Evolutionary conservation across 2,113 vertebrate species (phyloP).

Genomic region (Todiramphus chloris): DNA sequence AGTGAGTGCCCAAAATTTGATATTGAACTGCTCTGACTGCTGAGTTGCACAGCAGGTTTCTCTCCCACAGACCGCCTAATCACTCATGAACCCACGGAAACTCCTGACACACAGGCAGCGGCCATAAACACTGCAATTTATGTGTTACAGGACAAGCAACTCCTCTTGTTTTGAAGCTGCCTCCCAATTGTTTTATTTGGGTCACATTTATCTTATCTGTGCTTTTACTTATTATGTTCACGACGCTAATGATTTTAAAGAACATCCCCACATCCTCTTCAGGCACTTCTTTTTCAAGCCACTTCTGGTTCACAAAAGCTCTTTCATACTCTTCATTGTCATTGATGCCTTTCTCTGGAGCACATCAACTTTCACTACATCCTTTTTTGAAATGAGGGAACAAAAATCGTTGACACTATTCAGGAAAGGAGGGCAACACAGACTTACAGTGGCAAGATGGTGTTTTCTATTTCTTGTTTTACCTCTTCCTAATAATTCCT

Average conservation of each 20-base stretch:
- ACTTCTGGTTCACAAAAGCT: not conserved
- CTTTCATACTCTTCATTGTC: not conserved
- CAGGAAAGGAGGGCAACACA: not conserved
- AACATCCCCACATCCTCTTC: not conserved
- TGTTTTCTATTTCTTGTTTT: not conserved
- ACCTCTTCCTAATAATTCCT: not conserved
- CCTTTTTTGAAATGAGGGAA: not conserved
- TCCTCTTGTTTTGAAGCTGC: not conserved
- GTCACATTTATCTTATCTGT: not conserved
- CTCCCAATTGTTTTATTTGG: not conserved
- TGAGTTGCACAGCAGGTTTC: constrained; percentile 4
- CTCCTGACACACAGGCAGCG: not conserved
- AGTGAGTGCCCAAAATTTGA: not conserved
- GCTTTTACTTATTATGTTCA: not conserved
- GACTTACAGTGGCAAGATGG: not conserved
- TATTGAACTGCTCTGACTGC: constrained; percentile 1
- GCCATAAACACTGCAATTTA: not conserved
- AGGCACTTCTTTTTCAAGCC: not conserved
- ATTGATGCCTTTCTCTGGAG: not conserved
- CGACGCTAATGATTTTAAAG: not conserved
- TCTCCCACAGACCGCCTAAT: not conserved
- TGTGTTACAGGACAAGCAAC: not conserved
- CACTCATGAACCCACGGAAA: not conserved
- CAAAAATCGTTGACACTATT: not conserved
- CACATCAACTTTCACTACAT: not conserved